Evolutionary conservation across 2,888 invertebrate genomes (phyloP).

Genomic region (Erannis defoliaria): DNA sequence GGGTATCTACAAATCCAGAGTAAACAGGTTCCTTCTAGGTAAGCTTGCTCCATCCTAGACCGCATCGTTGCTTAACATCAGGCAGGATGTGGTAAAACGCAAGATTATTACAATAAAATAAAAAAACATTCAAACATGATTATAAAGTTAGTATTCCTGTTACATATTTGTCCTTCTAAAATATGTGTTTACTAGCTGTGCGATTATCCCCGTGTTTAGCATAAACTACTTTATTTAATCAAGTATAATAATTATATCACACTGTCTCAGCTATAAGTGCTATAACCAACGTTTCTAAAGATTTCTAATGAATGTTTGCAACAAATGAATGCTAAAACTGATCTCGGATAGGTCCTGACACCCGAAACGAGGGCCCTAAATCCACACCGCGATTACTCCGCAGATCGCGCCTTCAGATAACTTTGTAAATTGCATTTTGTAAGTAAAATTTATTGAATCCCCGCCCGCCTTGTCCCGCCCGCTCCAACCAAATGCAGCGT

Average conservation of each 20-base stretch:
- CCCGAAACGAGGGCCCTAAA: slow-evolving; percentile 23
- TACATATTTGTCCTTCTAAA: slow-evolving; percentile 6
- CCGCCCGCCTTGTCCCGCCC: slow-evolving; percentile 18
- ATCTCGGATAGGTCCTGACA: slow-evolving; percentile 14
- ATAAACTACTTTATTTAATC: too few relatives aligned
- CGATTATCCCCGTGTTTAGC: too few relatives aligned
- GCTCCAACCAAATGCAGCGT: neutral
- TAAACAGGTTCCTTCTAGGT: too few relatives aligned
- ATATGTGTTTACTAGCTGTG: neutral
- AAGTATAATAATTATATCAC: too few relatives aligned
- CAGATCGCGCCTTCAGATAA: slow-evolving; percentile 31
- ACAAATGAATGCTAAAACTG: slow-evolving; percentile 14
- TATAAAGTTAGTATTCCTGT: slow-evolving; percentile 15
- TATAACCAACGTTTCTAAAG: neutral
- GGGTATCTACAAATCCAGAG: too few relatives aligned
- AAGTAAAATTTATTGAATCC: slow-evolving; percentile 36
- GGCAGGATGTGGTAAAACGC: too few relatives aligned
- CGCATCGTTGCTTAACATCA: too few relatives aligned
- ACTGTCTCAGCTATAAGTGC: neutral
- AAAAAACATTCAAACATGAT: too few relatives aligned
- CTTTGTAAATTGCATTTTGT: slow-evolving; percentile 37
- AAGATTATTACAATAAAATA: too few relatives aligned
- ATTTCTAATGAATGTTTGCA: neutral
- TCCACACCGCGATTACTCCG: slow-evolving; percentile 28
- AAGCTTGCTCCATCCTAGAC: too few relatives aligned